Conservation (phyloP, 2,113 vertebrate species). For the Sphaerodactylus townsendi region DNA sequence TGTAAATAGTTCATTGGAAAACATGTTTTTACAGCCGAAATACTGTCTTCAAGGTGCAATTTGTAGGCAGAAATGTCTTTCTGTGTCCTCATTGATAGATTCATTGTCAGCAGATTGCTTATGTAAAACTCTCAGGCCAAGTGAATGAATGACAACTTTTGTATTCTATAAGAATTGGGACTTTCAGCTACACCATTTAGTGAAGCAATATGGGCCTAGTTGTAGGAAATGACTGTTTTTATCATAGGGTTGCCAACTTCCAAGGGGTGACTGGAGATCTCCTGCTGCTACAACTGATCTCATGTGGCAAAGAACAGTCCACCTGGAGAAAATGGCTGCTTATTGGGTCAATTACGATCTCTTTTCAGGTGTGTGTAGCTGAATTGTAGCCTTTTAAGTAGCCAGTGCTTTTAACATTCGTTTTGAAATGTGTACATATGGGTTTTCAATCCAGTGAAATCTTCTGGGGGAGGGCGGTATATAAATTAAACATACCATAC, state of each 20-base stretch:
- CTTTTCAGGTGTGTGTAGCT: too few relatives aligned
- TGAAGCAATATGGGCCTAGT: background rate
- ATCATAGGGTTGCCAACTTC: background rate
- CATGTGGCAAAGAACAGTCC: too few relatives aligned
- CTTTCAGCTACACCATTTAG: conserved; percentile 31
- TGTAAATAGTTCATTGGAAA: conserved; percentile 65
- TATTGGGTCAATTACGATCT: background rate
- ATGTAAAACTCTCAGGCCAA: conserved; percentile 44
- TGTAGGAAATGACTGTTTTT: background rate
- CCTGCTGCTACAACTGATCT: too few relatives aligned
- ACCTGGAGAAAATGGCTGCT: too few relatives aligned
- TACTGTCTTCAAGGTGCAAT: conserved; percentile 61
- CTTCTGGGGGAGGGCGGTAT: too few relatives aligned
- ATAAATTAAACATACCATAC: too few relatives aligned
- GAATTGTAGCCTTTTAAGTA: background rate
- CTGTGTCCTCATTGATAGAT: conserved; percentile 52
- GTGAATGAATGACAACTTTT: conserved; percentile 52
- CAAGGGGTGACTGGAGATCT: too few relatives aligned
- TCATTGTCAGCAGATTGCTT: conserved; percentile 52
- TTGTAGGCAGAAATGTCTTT: conserved; percentile 58
- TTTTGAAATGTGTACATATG: background rate
- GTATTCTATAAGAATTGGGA: conserved; percentile 35
- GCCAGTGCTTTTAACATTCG: background rate
- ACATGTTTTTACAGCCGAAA: conserved; percentile 62
- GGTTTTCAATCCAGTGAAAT: background rate